phyloP scores from a whole-genome alignment of 2,113 vertebrate species.

The Marmota flaviventris region DNA sequence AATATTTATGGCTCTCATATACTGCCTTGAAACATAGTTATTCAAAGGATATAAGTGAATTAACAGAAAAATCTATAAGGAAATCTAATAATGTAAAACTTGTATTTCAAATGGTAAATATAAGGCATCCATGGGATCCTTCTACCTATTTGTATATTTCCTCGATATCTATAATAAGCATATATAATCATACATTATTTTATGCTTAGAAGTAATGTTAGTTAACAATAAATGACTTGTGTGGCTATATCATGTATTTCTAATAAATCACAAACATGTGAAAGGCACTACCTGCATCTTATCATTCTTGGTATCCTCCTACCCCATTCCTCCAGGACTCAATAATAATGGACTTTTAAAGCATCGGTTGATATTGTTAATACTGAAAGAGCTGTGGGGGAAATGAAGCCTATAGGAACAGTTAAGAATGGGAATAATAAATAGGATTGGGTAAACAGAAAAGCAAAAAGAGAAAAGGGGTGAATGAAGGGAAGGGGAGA shows the following conservation, averaged over 20 bases:
- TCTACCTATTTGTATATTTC: background rate
- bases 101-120: background rate
- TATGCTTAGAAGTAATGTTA: background rate
- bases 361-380: background rate
- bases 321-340: background rate
- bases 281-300: background rate
- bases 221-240: background rate
- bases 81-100: background rate
- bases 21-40: background rate
- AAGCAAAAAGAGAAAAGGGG: background rate
- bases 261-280: background rate
- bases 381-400: background rate
- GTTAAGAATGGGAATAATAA: background rate
- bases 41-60: background rate
- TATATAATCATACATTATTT: background rate
- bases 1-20: background rate
- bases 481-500: background rate
- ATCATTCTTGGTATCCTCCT: background rate
- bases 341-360: background rate
- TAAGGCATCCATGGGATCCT: background rate
- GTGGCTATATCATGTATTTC: background rate
- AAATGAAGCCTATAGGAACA: background rate
- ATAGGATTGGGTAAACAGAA: background rate
- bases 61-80: slow-evolving; percentile 1
- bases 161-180: background rate